phyloP scores from a whole-genome alignment of 2,797 vertebrate species.

The Leptodactylus fallax region DNA sequence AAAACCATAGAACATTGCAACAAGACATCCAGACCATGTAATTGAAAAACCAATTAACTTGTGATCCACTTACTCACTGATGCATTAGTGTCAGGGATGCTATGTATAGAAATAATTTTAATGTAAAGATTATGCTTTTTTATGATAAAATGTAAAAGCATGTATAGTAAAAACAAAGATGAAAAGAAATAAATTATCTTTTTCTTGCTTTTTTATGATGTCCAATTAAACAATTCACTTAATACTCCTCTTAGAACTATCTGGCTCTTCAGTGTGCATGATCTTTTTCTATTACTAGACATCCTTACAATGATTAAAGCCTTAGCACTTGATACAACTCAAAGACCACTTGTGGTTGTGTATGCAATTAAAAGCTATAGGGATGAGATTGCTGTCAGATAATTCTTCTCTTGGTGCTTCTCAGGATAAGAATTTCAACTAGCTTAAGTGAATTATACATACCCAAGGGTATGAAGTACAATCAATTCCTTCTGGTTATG shows the following conservation, averaged over 20 bases:
- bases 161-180: neutral
- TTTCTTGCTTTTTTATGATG: neutral
- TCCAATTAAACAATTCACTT: conserved; percentile 15
- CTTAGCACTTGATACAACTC: conserved; percentile 27
- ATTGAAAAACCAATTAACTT: neutral
- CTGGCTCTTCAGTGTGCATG: conserved; percentile 25
- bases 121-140: neutral
- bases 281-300: conserved; percentile 31
- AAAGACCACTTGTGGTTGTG: conserved; percentile 51
- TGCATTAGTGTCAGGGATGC: too few relatives aligned
- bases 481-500: conserved; percentile 33
- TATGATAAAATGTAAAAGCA: neutral
- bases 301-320: conserved; percentile 35
- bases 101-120: neutral
- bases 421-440: conserved; percentile 33
- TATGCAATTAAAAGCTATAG: conserved; percentile 52
- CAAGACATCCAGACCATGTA: neutral
- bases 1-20: neutral
- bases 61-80: neutral
- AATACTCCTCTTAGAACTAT: conserved; percentile 5
- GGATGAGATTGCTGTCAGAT: conserved; percentile 49
- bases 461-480: conserved; percentile 23
- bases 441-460: conserved; percentile 33
- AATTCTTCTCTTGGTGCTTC: conserved; percentile 30
- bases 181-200: neutral